Conservation (phyloP, 2,888 invertebrate species). For the Argyresthia albistria region DNA sequence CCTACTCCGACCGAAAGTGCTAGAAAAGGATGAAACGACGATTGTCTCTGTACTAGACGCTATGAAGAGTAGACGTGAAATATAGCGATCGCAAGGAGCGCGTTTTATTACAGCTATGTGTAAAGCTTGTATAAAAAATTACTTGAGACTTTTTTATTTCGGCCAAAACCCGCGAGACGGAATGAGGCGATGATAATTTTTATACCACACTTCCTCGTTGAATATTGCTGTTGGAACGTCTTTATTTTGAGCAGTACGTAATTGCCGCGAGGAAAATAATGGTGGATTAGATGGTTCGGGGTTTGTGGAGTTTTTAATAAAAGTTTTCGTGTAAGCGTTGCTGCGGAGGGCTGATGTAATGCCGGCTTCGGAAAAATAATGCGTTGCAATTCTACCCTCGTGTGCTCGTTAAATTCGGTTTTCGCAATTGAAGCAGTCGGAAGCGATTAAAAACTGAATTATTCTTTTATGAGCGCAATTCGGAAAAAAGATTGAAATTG, state of each 20-base stretch:
- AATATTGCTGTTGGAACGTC: constrained; percentile 37
- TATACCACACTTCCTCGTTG: constrained; percentile 28
- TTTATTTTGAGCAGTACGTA: constrained; percentile 36
- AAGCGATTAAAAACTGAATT: no score
- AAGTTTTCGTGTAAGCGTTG: not conserved
- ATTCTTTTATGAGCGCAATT: no score
- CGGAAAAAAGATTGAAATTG: no score
- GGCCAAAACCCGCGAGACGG: constrained; percentile 19
- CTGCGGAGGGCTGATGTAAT: not conserved
- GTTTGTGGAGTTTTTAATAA: no score
- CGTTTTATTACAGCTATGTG: constrained; percentile 61
- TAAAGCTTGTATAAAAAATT: constrained; percentile 62
- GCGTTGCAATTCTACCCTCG: not conserved
- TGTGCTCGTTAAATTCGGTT: not conserved
- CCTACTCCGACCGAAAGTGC: not conserved
- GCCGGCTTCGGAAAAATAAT: not conserved
- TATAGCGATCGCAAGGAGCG: constrained; percentile 44
- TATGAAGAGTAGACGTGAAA: constrained; percentile 40
- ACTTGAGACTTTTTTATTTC: constrained; percentile 48
- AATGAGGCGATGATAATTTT: constrained; percentile 48
- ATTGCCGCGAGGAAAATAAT: constrained; percentile 21
- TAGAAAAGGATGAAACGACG: not conserved
- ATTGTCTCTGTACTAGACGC: not conserved
- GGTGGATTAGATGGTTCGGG: no score
- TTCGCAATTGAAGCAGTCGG: no score